These are phyloP conservation scores for Olivierus martensii DNA, from an alignment of 1,140 invertebrate species.

Conservation along the genomic window DNA sequence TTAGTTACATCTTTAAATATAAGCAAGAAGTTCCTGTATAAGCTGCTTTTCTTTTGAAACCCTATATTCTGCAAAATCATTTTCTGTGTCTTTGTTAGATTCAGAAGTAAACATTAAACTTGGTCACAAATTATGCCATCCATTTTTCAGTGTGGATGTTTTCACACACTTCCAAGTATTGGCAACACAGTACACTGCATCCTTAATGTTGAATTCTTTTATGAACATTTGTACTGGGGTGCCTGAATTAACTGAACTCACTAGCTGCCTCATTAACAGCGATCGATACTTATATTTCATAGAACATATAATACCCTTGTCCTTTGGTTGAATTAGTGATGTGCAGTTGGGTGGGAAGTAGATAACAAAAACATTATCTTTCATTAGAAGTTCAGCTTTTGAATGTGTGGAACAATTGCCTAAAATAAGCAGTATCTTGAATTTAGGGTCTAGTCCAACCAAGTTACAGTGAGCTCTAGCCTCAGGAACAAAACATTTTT, in stretches of 20 bases:
- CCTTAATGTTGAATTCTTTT: neutral
- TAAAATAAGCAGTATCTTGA: slow-evolving; percentile 6
- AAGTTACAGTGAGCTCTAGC: neutral
- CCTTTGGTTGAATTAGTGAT: neutral
- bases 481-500: slow-evolving; percentile 4
- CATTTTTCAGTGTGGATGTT: neutral
- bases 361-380: neutral
- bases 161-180: neutral
- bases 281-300: neutral
- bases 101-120: too few species aligned
- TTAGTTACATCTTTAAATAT: neutral
- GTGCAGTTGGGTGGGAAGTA: neutral
- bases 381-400: neutral
- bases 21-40: neutral
- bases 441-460: slow-evolving; percentile 1
- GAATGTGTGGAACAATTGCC: slow-evolving; percentile 1
- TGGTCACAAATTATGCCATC: too few species aligned
- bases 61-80: neutral
- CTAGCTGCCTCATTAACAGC: neutral
- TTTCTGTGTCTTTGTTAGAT: neutral
- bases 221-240: neutral
- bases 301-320: neutral
- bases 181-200: neutral
- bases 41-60: neutral
- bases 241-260: neutral